These are phyloP conservation scores for Sebastes cheni DNA, from an alignment of 2,797 vertebrate species.

Conservation along the genomic window DNA sequence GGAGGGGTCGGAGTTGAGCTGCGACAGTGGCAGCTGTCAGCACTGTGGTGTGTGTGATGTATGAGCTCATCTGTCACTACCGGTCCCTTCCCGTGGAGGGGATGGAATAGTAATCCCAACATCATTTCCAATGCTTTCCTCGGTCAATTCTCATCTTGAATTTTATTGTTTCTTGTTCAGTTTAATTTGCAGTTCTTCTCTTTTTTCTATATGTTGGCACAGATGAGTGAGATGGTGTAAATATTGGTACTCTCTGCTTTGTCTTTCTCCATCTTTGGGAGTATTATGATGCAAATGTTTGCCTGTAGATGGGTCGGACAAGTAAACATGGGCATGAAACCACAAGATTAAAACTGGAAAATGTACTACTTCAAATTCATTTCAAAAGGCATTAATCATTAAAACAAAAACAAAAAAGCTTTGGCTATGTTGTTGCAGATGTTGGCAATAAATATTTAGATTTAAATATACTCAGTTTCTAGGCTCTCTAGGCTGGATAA, in stretches of 20 bases:
- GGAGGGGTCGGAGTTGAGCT: constrained; percentile 64
- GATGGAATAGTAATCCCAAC: constrained; percentile 55
- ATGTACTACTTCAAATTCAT: constrained; percentile 24
- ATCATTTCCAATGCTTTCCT: constrained; percentile 46
- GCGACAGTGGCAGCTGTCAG: constrained; percentile 78
- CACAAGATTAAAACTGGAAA: constrained; percentile 44
- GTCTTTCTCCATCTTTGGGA: constrained; percentile 20
- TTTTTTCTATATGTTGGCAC: constrained; percentile 38
- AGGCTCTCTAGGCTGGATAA: background rate
- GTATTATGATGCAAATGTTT: constrained; percentile 49
- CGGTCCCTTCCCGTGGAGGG: constrained; percentile 31
- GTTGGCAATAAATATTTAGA: constrained; percentile 18
- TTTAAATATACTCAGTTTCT: constrained; percentile 7
- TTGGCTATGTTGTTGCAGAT: constrained; percentile 21
- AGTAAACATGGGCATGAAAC: constrained; percentile 46
- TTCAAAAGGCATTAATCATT: constrained; percentile 34
- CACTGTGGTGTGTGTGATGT: constrained; percentile 71
- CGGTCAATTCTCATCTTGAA: constrained; percentile 39
- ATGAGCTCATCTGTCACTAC: constrained; percentile 73
- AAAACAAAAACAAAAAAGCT: background rate
- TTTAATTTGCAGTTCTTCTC: constrained; percentile 29
- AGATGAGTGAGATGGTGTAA: constrained; percentile 26
- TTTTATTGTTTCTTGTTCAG: constrained; percentile 25
- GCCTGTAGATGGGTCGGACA: constrained; percentile 25
- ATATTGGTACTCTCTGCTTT: constrained; percentile 20